Base-by-base conservation (phyloP, 2,797 vertebrate genomes). In the Sciurus carolinensis region DNA sequence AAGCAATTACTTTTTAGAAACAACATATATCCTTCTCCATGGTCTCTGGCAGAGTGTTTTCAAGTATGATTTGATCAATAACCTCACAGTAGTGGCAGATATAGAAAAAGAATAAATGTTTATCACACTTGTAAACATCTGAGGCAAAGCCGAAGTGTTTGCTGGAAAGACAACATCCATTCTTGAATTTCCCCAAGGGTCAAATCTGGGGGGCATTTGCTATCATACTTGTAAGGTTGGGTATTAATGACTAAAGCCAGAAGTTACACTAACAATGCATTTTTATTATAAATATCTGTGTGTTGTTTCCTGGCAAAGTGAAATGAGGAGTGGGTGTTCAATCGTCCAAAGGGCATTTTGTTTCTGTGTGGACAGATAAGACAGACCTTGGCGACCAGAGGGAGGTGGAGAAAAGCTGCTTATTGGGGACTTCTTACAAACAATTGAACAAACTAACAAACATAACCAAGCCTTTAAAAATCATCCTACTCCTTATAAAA, bases 21-120 rank as follows among this genome's bases (percentile, higher is more conserved):
- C 95, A 97, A 75, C 77, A 83, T 92, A 93, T 71, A 94, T 90
- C 73, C 97, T 97, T 95, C 92, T 95, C 77, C 62, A 12, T 95
- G 87, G 67, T 97, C 84, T 64, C 92, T 95, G 64, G 66, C 87
- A 95, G 90, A 96, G 57, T 90, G 95, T 96, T 98, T 97, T 95
- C 94, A 85, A 95, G 87, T 94, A 93, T 96, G 95, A 95, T 93
- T 95, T 98, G 96, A 97, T 98, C 97, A 97, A 96, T 98, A 96
- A 93, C 69, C 94, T 97, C 97, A 96, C 93, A 92, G 93, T 92
- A 96, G 97, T 97, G 84, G 95, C 95, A 97, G 92, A 93, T 97
- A 95, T 71, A 95, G 92, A 96, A 96, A 96, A 97, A 96, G 77
- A 94, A 97, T 95, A 96, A 97, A 96, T 98, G 97, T 97, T 97